Evolutionary conservation across 2,797 vertebrate genomes (phyloP), one percentile per base, ranked within the genome.

Genomic region (Acridotheres tristis): DNA sequence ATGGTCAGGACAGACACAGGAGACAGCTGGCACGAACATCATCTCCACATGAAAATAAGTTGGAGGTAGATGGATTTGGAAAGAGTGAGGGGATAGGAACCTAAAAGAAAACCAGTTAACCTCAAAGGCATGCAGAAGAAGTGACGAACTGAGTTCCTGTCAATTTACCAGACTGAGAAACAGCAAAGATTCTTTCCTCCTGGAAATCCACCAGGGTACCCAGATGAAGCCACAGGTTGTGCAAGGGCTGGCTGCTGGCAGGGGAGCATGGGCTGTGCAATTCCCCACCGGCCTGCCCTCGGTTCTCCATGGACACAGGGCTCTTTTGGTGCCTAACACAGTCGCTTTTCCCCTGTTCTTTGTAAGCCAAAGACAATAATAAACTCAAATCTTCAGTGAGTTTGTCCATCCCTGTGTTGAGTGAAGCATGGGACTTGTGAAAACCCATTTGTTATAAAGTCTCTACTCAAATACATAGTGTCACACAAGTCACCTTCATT

Each of bases 251-350:
- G 18, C 69, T 90, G 75, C 45, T 87, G 59, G 53, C 71, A 76
- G 16, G 55, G 32, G 12, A 74, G 27, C n/a, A 14, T 6, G 13
- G 57, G 34, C 78, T 61, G 26, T 20, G 57, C 51, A 47, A 5
- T 20, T 85, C 29, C 62, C 8, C 40, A 38, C 16, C 43, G 51
- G 54, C 11, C 5, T 42, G 17, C 18, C 30, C 57, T 45, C 5
- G 0, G 11, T 32, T 58, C 61, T 71, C 18, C 4, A 0, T 7
- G 63, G 26, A 47, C 50, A 17, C 21, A n/a, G 34, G 9, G 6
- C 40, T 57, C 11, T 85, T 62, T 25, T 68, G 50, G 19, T 38
- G 26, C 48, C 85, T 67, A 17, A 50, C 2, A 10, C 7, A 38
- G 21, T 11, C 67, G 6, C 59, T 73, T 76, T 20, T 67, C 50